These are phyloP conservation scores for Ericerus pela DNA, from an alignment of 1,140 invertebrate genomes.

Conservation along the genomic window DNA sequence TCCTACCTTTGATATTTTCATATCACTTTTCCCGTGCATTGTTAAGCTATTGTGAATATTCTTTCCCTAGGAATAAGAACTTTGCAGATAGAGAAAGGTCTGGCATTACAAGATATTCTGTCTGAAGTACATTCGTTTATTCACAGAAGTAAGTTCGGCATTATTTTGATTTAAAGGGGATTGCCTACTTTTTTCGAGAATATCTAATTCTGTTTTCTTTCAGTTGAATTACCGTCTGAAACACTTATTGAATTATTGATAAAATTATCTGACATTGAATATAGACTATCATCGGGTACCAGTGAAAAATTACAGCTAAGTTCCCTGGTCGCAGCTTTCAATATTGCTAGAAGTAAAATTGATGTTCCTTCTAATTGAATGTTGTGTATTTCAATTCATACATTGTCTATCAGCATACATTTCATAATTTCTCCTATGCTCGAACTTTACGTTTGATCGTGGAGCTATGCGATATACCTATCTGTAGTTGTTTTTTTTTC, in stretches of 20 bases:
- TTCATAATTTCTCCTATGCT: not conserved
- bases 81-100: slow-evolving; percentile 69
- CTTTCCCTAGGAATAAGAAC: slow-evolving; percentile 56
- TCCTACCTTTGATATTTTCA: too few species aligned
- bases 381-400: not conserved
- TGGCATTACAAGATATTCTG: slow-evolving; percentile 78
- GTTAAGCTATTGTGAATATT: too few species aligned
- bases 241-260: slow-evolving; percentile 39
- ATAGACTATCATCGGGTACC: slow-evolving; percentile 38
- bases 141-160: slow-evolving; percentile 57
- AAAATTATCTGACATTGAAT: slow-evolving; percentile 45
- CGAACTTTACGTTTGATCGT: too few species aligned
- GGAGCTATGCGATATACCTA: too few species aligned
- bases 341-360: slow-evolving; percentile 28
- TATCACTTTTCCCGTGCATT: too few species aligned
- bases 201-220: slow-evolving; percentile 22
- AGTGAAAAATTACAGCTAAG: slow-evolving; percentile 46
- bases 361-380: not conserved
- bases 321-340: slow-evolving; percentile 39
- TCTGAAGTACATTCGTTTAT: slow-evolving; percentile 73
- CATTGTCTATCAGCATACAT: too few species aligned
- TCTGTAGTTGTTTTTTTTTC: too few species aligned
- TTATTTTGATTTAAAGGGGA: slow-evolving; percentile 5
- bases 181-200: not conserved
- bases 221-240: slow-evolving; percentile 43